A percentile compares a stretch with the other conserved stretches of the same genome.
Evolutionary conservation across 2,797 vertebrate species (phyloP).

Genomic region (Protonibea diacanthus): DNA sequence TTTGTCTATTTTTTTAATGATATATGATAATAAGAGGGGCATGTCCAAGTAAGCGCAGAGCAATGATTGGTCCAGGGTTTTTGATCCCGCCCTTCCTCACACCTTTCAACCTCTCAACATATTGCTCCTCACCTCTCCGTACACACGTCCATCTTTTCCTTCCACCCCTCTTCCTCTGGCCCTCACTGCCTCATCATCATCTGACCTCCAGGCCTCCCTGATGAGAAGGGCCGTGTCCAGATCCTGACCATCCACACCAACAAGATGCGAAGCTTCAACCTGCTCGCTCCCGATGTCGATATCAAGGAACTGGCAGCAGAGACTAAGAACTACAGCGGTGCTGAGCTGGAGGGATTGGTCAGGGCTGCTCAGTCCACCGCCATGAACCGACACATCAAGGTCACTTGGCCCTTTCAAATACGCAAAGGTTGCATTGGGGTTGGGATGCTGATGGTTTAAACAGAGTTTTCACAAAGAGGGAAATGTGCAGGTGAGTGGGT

Average conservation of each 20-base stretch:
- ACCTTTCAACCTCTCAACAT: background rate
- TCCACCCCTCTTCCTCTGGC: background rate
- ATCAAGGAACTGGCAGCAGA: constrained; percentile 91
- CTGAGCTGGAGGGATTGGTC: constrained; percentile 96
- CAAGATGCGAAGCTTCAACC: constrained; percentile 92
- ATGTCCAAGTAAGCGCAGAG: too few species aligned
- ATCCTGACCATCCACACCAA: constrained; percentile 97
- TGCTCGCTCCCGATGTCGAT: constrained; percentile 89
- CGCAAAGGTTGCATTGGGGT: background rate
- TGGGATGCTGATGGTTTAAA: too few species aligned
- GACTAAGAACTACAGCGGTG: constrained; percentile 98
- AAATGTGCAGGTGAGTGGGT: too few species aligned
- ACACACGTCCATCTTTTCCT: background rate
- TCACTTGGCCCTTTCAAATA: constrained; percentile 54
- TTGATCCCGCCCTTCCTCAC: too few species aligned
- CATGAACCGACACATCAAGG: constrained; percentile 99
- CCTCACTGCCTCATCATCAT: background rate
- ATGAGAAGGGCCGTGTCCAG: constrained; percentile 96
- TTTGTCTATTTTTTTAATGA: too few species aligned
- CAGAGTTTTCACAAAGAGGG: too few species aligned
- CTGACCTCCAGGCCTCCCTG: constrained; percentile 89
- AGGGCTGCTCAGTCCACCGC: constrained; percentile 97
- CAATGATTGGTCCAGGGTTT: too few species aligned
- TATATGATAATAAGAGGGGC: too few species aligned
- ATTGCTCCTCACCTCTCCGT: background rate